phyloP scores from a whole-genome alignment of 2,888 invertebrate genomes.

The Drosophila algonquin region DNA sequence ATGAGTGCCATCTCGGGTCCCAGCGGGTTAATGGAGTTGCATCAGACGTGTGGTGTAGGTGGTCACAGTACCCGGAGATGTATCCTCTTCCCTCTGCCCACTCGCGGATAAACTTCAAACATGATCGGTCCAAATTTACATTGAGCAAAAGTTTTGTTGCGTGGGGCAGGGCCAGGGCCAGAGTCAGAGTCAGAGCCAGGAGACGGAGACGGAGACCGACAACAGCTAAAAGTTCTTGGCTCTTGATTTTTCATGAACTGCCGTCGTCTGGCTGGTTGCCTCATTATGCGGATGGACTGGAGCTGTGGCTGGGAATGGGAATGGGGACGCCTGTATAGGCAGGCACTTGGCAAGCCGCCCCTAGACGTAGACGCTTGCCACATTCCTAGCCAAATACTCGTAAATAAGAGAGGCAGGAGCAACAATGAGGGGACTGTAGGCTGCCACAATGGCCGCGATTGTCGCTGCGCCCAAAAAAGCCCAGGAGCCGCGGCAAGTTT shows the following conservation, averaged over 20 bases:
- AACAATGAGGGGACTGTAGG: constrained; percentile 33
- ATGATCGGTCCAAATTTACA: constrained; percentile 45
- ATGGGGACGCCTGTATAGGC: constrained; percentile 12
- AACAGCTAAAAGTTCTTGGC: constrained; percentile 51
- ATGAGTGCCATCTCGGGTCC: constrained; percentile 36
- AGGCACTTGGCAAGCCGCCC: constrained; percentile 63
- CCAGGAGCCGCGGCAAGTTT: constrained; percentile 63
- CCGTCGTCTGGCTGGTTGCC: constrained; percentile 61
- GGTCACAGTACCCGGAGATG: constrained; percentile 1
- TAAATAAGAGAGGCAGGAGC: constrained; percentile 56
- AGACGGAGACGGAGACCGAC: background rate
- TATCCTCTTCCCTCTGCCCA: background rate
- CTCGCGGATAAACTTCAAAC: constrained; percentile 44
- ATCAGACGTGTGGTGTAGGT: constrained; percentile 34
- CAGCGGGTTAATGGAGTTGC: constrained; percentile 45
- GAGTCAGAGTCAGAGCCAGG: no score
- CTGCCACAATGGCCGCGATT: constrained; percentile 29
- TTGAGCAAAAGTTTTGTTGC: constrained; percentile 36
- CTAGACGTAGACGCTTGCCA: constrained; percentile 53
- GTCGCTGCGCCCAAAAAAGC: constrained; percentile 50
- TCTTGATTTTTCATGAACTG: constrained; percentile 68
- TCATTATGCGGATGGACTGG: constrained; percentile 62
- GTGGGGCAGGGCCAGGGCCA: background rate
- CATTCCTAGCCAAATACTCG: constrained; percentile 65
- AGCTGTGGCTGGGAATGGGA: constrained; percentile 26